These are phyloP conservation scores for Graphium colonna DNA, from an alignment of 2,888 invertebrate genomes.

Conservation along the genomic window DNA sequence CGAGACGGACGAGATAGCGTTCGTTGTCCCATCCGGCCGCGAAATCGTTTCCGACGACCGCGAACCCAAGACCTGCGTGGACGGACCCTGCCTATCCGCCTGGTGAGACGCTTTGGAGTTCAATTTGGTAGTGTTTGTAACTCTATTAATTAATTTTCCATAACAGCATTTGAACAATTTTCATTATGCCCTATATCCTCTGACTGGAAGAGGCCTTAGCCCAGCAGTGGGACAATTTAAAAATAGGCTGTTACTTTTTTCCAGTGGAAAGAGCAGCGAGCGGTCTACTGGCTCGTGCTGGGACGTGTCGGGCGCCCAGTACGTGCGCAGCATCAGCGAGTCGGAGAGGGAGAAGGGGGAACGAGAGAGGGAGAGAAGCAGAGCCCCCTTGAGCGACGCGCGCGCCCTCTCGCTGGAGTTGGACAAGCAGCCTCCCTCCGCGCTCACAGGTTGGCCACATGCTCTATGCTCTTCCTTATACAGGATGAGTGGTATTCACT, in stretches of 20 bases:
- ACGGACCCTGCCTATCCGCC: constrained; percentile 69
- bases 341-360: too few species aligned
- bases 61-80: constrained; percentile 64
- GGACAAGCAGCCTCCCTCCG: constrained; percentile 76
- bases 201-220: too few species aligned
- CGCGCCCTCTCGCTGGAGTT: constrained; percentile 86
- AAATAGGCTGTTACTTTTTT: too few species aligned
- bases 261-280: constrained; percentile 38
- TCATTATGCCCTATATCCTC: too few species aligned
- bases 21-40: constrained; percentile 89
- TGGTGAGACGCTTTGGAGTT: too few species aligned
- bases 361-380: constrained; percentile 32
- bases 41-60: constrained; percentile 47
- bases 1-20: constrained; percentile 95
- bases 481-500: too few species aligned
- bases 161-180: too few species aligned
- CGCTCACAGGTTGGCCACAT: constrained; percentile 50
- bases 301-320: constrained; percentile 65
- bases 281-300: constrained; percentile 56
- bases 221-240: too few species aligned
- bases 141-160: neutral
- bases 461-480: too few species aligned
- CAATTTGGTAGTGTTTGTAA: constrained; percentile 10
- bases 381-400: constrained; percentile 74
- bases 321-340: constrained; percentile 81